Evolutionary conservation across 64 coral and sea anemone species (phyloP), one percentile per base, ranked within the genome.

Genomic region (Catalaphyllia jardinei): DNA sequence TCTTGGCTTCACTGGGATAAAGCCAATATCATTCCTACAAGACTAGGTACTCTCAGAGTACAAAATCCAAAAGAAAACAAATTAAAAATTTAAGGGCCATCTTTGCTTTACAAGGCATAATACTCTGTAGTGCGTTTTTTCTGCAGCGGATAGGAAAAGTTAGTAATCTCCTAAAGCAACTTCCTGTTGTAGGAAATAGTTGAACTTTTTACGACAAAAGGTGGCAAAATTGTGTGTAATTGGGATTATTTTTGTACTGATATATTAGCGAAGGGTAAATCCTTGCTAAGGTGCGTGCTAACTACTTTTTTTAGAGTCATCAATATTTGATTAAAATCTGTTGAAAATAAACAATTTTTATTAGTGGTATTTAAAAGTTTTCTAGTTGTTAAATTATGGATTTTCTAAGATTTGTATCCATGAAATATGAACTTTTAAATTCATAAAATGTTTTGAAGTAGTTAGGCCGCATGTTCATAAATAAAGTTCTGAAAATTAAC

Each of bases 321-420:
- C 14, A 79, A 79, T 79, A 79, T 57, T 79, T 79, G 49, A 79
- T 79, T 52, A 29, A 20, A 79, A 79, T 79, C 10, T 57, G 20
- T 52, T 15, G 20, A 14, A 29, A 59, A 29, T 55, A 55, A 57
- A 79, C 50, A 79, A 24, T 10, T n/a, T n/a, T n/a, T 57, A 27
- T 29, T 69, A 69, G 25, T 28, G 10, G n/a, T 69, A 69, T 69
- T 69, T 0, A 27, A 69, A 27, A 69, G 22, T 69, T 69, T 11
- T 22, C 27, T 24, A 15, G 20, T 55, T 67, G 82, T 15, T 22
- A 14, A 69, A 86, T 35, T 31, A 65, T 86, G 62, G 16, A 46
- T 4, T 86, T 20, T 83, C 55, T 61, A 52, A 39, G 22, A 15
- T 80, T 80, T 55, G 78, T 80, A 52, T 49, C 25, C 12, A 61